Conservation (phyloP, 2,888 invertebrate genomes). For the Drosophila fulvimacula region DNA sequence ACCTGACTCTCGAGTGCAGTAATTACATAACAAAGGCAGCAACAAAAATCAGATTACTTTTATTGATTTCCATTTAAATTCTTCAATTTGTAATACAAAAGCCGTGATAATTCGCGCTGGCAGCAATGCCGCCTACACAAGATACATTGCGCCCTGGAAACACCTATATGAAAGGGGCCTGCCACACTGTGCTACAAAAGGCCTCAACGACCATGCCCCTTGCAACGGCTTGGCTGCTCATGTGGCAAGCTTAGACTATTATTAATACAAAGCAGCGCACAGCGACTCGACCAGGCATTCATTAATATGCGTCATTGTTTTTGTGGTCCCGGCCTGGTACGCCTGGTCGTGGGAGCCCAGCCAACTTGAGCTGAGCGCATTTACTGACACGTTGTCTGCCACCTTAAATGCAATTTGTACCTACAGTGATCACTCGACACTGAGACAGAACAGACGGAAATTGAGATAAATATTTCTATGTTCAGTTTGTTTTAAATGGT, state of each 20-base stretch:
- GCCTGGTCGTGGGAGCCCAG: conserved; percentile 44
- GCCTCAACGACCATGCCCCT: neutral
- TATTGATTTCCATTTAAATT: conserved; percentile 47
- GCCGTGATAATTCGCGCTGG: conserved; percentile 18
- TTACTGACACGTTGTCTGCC: conserved; percentile 28
- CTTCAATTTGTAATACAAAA: conserved; percentile 43
- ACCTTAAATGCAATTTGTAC: conserved; percentile 35
- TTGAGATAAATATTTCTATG: neutral
- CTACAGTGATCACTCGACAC: conserved; percentile 12
- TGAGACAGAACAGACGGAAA: neutral
- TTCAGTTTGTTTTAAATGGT: neutral
- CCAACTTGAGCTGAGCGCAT: conserved; percentile 27
- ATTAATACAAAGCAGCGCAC: conserved; percentile 32
- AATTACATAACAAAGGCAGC: conserved; percentile 36
- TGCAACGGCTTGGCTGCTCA: conserved; percentile 29
- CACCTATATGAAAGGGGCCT: conserved; percentile 4
- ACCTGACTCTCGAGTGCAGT: conserved; percentile 11
- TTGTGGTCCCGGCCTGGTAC: conserved; percentile 5
- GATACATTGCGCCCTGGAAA: neutral
- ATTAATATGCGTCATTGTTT: conserved; percentile 67
- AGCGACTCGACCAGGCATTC: conserved; percentile 41
- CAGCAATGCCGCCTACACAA: conserved; percentile 41
- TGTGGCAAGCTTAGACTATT: conserved; percentile 45
- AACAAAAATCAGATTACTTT: conserved; percentile 39
- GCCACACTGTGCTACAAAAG: neutral